Percentiles rank a stretch among this genome's conserved stretches.
These are phyloP conservation scores for Sinonovacula constricta DNA, from an alignment of 1,140 invertebrate genomes.

Conservation along the genomic window DNA sequence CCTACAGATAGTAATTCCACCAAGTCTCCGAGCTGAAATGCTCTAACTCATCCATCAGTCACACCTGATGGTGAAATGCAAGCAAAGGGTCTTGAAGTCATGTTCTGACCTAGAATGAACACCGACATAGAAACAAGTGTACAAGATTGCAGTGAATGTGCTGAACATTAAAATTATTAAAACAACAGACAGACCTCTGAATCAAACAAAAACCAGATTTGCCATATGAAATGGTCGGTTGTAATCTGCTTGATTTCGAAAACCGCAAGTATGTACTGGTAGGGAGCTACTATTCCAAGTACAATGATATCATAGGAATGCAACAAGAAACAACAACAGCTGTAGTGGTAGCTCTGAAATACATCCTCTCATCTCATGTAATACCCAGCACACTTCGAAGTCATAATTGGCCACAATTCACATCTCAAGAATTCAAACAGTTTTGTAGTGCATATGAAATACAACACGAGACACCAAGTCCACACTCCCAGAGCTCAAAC, in stretches of 20 bases:
- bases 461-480: constrained; percentile 52
- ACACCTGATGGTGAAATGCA: constrained; percentile 78
- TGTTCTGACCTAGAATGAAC: constrained; percentile 79
- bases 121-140: too few relatives aligned
- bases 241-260: constrained; percentile 49
- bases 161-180: too few relatives aligned
- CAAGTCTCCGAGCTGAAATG: constrained; percentile 68
- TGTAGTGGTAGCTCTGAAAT: too few relatives aligned
- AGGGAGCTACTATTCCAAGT: constrained; percentile 55
- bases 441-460: constrained; percentile 46
- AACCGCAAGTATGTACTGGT: constrained; percentile 44
- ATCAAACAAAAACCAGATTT: constrained; percentile 26
- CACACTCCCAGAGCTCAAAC: constrained; percentile 56
- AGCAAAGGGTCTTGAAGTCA: constrained; percentile 70
- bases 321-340: too few relatives aligned
- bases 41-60: constrained; percentile 76
- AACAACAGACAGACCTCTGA: constrained; percentile 13
- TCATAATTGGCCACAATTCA: constrained; percentile 79
- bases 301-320: constrained; percentile 36
- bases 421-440: constrained; percentile 71
- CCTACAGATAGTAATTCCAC: constrained; percentile 73
- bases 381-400: constrained; percentile 64
- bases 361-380: constrained; percentile 34
- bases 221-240: constrained; percentile 29
- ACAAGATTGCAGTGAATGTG: too few relatives aligned